A percentile compares a stretch with the other conserved stretches of the same genome.
These are phyloP conservation scores for Dunckerocampus dactyliophorus DNA, from an alignment of 2,113 vertebrate species.

Conservation along the genomic window DNA sequence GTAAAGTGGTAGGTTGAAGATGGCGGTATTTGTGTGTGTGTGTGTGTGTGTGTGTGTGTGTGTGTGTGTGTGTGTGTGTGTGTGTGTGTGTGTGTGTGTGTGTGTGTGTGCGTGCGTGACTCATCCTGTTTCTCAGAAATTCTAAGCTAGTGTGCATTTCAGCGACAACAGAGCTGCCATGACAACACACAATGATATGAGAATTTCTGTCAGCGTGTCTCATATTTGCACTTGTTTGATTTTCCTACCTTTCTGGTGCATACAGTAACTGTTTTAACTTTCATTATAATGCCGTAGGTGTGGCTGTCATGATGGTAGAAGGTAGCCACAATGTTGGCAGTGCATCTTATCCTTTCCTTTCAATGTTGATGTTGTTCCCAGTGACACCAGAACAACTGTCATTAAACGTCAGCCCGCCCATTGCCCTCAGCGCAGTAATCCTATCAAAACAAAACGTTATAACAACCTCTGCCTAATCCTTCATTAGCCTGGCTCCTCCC, in stretches of 20 bases:
- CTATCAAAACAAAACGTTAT: constrained; percentile 70
- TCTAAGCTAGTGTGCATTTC: constrained; percentile 54
- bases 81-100: constrained; percentile 16
- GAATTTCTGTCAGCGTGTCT: constrained; percentile 31
- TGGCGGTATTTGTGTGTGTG: no score
- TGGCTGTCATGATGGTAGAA: not conserved
- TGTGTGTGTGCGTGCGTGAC: constrained; percentile 40
- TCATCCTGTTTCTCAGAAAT: constrained; percentile 53
- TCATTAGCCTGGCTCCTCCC: constrained; percentile 69
- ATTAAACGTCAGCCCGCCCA: constrained; percentile 58
- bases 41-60: constrained; percentile 32
- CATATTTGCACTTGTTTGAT: constrained; percentile 17
- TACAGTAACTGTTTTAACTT: not conserved
- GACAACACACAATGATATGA: constrained; percentile 43
- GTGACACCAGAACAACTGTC: constrained; percentile 56
- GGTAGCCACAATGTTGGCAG: constrained; percentile 19
- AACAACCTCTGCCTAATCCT: constrained; percentile 68
- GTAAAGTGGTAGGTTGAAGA: not conserved
- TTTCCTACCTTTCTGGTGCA: constrained; percentile 16
- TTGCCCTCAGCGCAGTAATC: constrained; percentile 62
- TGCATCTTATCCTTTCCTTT: constrained; percentile 15
- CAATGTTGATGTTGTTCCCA: constrained; percentile 51
- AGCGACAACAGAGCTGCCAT: constrained; percentile 55
- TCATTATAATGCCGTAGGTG: not conserved
- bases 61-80: constrained; percentile 16